A percentile compares a stretch with the other conserved stretches of the same genome.
These are phyloP conservation scores for Adela reaumurella DNA, from an alignment of 2,888 invertebrate genomes.

Conservation along the genomic window DNA sequence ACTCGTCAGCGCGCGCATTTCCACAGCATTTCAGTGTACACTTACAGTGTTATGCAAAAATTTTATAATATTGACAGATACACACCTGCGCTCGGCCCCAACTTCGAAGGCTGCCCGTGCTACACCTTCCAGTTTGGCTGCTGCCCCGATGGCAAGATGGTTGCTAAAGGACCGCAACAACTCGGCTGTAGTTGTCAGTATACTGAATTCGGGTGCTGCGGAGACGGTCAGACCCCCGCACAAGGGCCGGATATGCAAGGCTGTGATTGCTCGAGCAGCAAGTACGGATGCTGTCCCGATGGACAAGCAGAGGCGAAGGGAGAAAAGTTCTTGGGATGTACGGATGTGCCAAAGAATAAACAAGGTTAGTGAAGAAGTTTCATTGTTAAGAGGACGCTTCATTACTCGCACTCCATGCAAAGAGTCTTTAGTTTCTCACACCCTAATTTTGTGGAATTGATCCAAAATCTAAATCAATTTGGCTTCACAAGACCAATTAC, in stretches of 20 bases:
- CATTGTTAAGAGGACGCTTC: too few species aligned
- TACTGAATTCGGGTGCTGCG: slow-evolving; percentile 78
- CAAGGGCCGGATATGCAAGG: slow-evolving; percentile 71
- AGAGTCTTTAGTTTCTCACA: too few species aligned
- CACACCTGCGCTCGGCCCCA: slow-evolving; percentile 72
- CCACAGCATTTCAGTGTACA: too few species aligned
- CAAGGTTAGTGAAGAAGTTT: too few species aligned
- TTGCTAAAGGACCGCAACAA: slow-evolving; percentile 62
- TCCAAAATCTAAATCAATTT: too few species aligned
- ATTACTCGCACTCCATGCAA: too few species aligned
- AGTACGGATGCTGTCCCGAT: slow-evolving; percentile 85
- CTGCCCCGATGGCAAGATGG: slow-evolving; percentile 77
- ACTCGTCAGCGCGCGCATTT: too few species aligned
- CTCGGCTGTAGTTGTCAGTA: slow-evolving; percentile 75
- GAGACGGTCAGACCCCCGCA: slow-evolving; percentile 78
- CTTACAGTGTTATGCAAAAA: too few species aligned
- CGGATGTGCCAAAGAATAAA: slow-evolving; percentile 62
- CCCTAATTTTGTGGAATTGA: too few species aligned
- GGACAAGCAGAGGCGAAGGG: slow-evolving; percentile 75
- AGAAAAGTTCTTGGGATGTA: slow-evolving; percentile 81
- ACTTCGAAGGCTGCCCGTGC: slow-evolving; percentile 80
- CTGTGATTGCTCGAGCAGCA: slow-evolving; percentile 76
- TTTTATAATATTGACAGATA: too few species aligned
- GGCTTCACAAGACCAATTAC: too few species aligned
- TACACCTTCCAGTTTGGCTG: slow-evolving; percentile 87